Evolutionary conservation across 2,113 vertebrate species (phyloP).

Genomic region (Hippoglossus stenolepis): DNA sequence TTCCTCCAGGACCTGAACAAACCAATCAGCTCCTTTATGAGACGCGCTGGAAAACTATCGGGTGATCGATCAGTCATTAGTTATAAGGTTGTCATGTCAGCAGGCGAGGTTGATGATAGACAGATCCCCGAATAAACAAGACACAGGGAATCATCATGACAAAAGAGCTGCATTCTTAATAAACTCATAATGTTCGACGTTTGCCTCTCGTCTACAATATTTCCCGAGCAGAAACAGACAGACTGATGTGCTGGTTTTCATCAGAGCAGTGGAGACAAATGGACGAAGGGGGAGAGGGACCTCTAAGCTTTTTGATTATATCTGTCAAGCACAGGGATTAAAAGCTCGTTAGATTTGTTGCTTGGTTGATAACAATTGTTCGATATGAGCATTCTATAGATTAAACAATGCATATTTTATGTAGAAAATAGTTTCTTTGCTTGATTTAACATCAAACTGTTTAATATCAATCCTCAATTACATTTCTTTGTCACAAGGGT

Average conservation of each 20-base stretch:
- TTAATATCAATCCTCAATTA: too few species aligned
- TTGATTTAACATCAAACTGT: too few species aligned
- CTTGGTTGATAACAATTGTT: too few species aligned
- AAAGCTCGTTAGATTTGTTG: too few species aligned
- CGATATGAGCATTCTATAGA: too few species aligned
- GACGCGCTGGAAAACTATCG: conserved; percentile 14
- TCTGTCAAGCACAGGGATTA: too few species aligned
- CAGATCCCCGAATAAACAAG: conserved; percentile 13
- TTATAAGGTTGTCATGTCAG: conserved; percentile 25
- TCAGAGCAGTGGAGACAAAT: background rate
- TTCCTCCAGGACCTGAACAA: conserved; percentile 12
- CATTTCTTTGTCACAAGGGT: too few species aligned
- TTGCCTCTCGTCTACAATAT: background rate
- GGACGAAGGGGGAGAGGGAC: too few species aligned
- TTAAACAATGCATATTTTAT: too few species aligned
- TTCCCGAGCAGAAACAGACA: conserved; percentile 2
- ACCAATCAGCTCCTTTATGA: conserved; percentile 6
- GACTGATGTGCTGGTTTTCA: background rate
- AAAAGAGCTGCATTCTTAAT: conserved; percentile 14
- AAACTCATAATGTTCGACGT: background rate
- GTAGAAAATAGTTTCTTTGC: too few species aligned
- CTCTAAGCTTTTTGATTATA: too few species aligned
- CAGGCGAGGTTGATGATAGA: conserved; percentile 20
- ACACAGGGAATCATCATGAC: conserved; percentile 1
- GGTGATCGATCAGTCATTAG: conserved; percentile 18